These are phyloP conservation scores for Ametastegia equiseti DNA, from an alignment of 2,888 invertebrate species.

Conservation along the genomic window DNA sequence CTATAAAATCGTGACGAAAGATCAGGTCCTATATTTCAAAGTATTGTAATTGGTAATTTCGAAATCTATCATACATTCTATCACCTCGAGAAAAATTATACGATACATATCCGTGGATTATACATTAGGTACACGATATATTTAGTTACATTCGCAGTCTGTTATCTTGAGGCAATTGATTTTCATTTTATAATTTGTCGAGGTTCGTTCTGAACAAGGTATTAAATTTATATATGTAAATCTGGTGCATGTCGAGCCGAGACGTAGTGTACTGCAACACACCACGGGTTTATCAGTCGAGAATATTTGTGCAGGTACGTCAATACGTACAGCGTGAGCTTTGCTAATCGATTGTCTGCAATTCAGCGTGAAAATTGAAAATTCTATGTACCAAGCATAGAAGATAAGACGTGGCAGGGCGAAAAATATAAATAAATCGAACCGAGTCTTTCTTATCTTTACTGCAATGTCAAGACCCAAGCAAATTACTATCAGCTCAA, in stretches of 20 bases:
- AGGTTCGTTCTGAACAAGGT: neutral
- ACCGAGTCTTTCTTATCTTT: slow-evolving; percentile 14
- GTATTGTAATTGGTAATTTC: too few species aligned
- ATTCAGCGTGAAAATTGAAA: slow-evolving; percentile 23
- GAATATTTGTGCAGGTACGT: neutral
- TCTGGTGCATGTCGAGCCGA: too few species aligned
- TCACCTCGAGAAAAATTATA: too few species aligned
- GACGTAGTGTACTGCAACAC: too few species aligned
- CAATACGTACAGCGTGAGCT: neutral
- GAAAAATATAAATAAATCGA: neutral
- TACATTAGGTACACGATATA: too few species aligned
- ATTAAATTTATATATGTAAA: neutral
- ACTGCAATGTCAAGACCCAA: slow-evolving; percentile 1
- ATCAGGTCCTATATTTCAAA: neutral
- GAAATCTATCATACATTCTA: too few species aligned
- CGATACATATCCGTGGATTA: too few species aligned
- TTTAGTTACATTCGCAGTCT: too few species aligned
- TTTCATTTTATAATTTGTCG: neutral
- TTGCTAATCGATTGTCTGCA: slow-evolving; percentile 14
- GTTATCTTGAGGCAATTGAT: neutral
- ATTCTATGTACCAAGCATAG: neutral
- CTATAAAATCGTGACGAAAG: neutral
- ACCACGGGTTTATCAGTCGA: neutral
- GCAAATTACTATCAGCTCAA: slow-evolving; percentile 31
- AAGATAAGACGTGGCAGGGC: neutral